Evolutionary conservation across 2,888 invertebrate genomes (phyloP), one percentile per base, ranked within the genome.

Genomic region (Machimus atricapillus): DNA sequence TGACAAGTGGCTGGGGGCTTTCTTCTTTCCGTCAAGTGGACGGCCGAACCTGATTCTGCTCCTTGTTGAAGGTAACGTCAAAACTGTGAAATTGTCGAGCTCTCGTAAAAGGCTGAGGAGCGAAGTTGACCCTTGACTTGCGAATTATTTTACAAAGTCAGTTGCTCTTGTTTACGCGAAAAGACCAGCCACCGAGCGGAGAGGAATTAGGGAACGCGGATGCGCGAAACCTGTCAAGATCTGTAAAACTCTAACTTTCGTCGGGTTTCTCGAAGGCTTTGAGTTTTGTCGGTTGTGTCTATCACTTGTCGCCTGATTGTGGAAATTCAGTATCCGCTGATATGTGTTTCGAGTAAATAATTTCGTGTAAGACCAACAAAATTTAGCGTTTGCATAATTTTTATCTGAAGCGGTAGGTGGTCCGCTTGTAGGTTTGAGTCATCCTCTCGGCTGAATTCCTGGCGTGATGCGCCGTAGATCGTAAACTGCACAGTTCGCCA

Each of bases 181-280:
- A 66, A 7, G n/a, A 66, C 27, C 27, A 23, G 66, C 76, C 23
- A 74, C 73, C 40, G 43, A 23, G 14, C 66, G 40, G 77, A 46
- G 52, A 40, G 23, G 66, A 34, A 73, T 78, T 73, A 86, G 79
- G 78, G 73, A 74, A 85, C 77, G 87, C 82, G 86, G 77, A 76
- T 87, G 87, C 87, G 87, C 87, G 86, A 86, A 86, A 77, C 77
- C 87, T 86, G 87, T 86, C 87, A 82, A 87, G 82, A 86, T 82
- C 43, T 77, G 31, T 46, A 43, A 31, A 56, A 81, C 31, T 81
- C 27, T 1, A 66, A 83, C 82, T 66, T 66, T 83, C 82, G 23
- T 83, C 46, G 66, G 82, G 34, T 66, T 83, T 83, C 82, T 83
- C 66, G 82, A 81, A 81, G 43, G 66, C 81, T 23, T 52, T 46